Conservation (phyloP, 2,113 vertebrate genomes). For the Thermophis baileyi region DNA sequence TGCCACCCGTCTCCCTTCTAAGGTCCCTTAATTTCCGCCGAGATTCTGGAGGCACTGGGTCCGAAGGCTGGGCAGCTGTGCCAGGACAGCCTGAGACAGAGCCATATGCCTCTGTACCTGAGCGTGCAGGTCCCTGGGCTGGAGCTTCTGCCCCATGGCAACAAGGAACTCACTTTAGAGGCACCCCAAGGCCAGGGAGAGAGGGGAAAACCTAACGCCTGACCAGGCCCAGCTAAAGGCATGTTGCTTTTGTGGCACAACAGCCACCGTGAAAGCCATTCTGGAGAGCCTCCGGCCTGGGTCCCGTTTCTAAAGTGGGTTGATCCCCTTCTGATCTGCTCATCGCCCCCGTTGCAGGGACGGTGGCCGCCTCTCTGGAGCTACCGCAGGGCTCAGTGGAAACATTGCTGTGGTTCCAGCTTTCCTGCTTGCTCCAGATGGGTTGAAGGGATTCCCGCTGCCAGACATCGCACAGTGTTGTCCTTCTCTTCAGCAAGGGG, state of each 20-base stretch:
- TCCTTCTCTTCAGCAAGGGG: neutral
- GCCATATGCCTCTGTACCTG: neutral
- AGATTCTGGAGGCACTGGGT: neutral
- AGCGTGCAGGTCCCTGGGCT: neutral
- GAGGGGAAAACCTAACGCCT: neutral
- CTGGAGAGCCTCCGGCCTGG: neutral
- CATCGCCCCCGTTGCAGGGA: neutral
- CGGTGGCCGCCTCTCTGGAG: neutral
- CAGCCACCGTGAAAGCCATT: neutral
- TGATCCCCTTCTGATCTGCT: neutral
- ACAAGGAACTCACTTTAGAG: neutral
- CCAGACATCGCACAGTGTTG: neutral
- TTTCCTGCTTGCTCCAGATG: neutral
- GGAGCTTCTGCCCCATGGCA: neutral
- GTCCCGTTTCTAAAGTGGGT: neutral
- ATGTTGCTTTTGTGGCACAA: neutral
- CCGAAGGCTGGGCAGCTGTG: neutral
- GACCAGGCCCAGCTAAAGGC: neutral
- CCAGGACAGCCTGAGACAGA: neutral
- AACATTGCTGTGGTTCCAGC: neutral
- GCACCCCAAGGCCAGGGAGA: neutral
- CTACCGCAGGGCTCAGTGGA: neutral
- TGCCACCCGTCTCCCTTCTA: neutral
- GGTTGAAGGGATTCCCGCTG: neutral
- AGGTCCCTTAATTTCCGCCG: neutral